A percentile compares a stretch with the other conserved stretches of the same genome.
These are phyloP conservation scores for Ahaetulla prasina DNA, from an alignment of 2,113 vertebrate species.

Conservation along the genomic window DNA sequence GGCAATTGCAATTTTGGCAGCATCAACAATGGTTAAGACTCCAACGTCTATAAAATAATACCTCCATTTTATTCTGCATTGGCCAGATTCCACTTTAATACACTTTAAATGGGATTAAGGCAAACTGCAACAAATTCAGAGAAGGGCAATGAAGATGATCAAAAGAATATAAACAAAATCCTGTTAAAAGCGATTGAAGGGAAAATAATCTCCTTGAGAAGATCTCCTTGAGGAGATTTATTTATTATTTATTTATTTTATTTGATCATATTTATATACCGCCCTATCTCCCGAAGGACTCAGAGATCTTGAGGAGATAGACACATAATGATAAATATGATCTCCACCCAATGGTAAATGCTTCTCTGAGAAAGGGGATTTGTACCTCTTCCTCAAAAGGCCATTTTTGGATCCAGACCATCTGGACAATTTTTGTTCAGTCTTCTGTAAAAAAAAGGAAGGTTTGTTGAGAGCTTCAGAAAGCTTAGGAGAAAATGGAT, in stretches of 20 bases:
- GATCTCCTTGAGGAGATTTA: background rate
- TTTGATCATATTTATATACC: no score
- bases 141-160: background rate
- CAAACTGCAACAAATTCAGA: background rate
- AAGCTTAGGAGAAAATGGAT: background rate
- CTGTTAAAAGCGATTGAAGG: background rate
- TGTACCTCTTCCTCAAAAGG: background rate
- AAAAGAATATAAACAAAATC: background rate
- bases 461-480: background rate
- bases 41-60: background rate
- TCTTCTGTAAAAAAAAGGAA: background rate
- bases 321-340: background rate
- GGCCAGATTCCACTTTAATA: background rate
- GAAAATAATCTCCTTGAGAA: background rate
- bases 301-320: background rate
- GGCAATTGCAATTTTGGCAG: background rate
- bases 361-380: background rate
- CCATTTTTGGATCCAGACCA: background rate
- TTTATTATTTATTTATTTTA: no score
- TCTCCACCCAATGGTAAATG: background rate
- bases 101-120: background rate
- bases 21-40: background rate
- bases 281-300: no score
- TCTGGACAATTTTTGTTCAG: background rate
- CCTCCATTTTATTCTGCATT: background rate